These are phyloP conservation scores for Cyanocitta stelleri DNA, from an alignment of 2,113 vertebrate species.

Conservation along the genomic window DNA sequence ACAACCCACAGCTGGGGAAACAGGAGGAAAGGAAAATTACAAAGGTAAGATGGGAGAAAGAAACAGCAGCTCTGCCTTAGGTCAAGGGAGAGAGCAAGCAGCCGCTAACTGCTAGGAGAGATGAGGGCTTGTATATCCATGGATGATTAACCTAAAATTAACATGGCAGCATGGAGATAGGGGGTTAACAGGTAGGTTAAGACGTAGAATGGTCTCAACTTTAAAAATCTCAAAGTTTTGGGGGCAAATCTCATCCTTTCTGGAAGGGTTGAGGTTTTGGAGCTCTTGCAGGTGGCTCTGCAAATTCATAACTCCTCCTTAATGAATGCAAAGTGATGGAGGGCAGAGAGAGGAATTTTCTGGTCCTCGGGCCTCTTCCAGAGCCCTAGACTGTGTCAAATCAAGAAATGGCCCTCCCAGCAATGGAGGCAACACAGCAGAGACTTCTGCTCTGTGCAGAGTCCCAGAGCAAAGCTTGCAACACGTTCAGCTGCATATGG, in stretches of 20 bases:
- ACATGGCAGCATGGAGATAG: accelerated
- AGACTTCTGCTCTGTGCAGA: not conserved
- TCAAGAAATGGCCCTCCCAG: not conserved
- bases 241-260: not conserved
- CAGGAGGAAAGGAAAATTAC: not conserved
- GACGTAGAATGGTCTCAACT: not conserved
- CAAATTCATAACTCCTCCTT: not conserved
- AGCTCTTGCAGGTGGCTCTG: not conserved
- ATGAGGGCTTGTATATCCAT: not conserved
- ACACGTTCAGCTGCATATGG: not conserved
- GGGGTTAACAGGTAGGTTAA: not conserved
- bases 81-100: not conserved
- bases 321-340: not conserved
- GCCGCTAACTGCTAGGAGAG: not conserved
- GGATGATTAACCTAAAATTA: not conserved
- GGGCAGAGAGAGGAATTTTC: not conserved
- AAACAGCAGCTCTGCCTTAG: not conserved
- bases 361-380: not conserved
- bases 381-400: not conserved
- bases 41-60: not conserved
- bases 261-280: not conserved
- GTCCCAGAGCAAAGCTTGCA: not conserved
- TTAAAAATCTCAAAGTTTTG: not conserved
- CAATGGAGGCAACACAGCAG: accelerated
- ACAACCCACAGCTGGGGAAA: not conserved